Evolutionary conservation across 2,888 invertebrate genomes (phyloP), one percentile per base, ranked within the genome.

Genomic region (Mythimna vitellina): DNA sequence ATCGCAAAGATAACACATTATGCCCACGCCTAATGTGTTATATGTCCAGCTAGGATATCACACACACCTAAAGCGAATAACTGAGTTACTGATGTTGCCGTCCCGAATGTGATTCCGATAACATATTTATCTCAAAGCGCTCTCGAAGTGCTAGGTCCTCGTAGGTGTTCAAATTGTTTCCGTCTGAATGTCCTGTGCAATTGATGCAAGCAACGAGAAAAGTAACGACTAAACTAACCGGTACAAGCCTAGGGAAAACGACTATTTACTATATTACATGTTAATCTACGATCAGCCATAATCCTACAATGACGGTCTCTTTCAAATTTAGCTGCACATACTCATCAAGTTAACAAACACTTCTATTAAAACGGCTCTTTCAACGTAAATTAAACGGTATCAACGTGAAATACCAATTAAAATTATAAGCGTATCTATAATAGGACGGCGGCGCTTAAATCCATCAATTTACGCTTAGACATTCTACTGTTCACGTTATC

Each of bases 91-190:
- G 51, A 49, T 32, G 49, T 32, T 20, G 32, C 42, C 35, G 38
- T 12, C 29, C 38, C 22, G 53, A n/a, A 49, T 57, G 70, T 54
- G 56, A 76, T 67, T 69, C 57, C 25, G 69, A 66, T 82, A 73
- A 80, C 64, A 61, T 38, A 69, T 70, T 73, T 60, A 71, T 58
- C 42, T 62, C 64, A 22, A 49, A 68, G 38, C 67, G 65, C 58
- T 53, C 66, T 46, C 32, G 20, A 42, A 17, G 35, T 25, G 56
- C 38, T 80, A 65, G 65, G 54, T 54, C 46, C 9, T 20, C 10
- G 7, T 10, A 1, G 53, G 10, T 58, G 53, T 65, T 38, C 29
- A 35, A 67, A 61, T 17, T 67, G 49, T 65, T 58, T 49, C 14
- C 62, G 35, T 42, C 22, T 6, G 35, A 46, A 62, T 57, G 29